Base-by-base conservation (phyloP, 2,113 vertebrate species). In the Mungos mungo region DNA sequence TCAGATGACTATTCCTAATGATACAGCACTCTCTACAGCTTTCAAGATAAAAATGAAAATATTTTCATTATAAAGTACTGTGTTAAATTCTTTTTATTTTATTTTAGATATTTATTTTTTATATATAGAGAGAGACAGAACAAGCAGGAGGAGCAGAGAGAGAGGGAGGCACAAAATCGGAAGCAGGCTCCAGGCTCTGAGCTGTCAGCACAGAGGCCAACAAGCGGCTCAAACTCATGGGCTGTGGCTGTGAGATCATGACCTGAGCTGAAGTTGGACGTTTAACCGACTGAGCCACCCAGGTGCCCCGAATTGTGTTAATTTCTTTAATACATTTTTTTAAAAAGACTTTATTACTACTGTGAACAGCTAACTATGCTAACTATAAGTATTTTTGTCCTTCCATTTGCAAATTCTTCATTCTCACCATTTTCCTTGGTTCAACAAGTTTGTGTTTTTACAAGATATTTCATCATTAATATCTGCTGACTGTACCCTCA, bases 11-110 rank as follows among this genome's bases (percentile, higher is more conserved):
- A 76, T 97, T 90, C 31, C 69, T 92, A 93, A 96, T 72, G 89
- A 52, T 85, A 96, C 0, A 98, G 97, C 96, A 88, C 97, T 96
- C 97, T 97, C 98, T 98, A 97, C 83, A 97, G 98, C 81, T 96
- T 65, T 96, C 60, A n/a, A 93, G 52, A 57, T 71, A 95, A 83
- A 97, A 90, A 60, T 45, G n/a, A 82, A 96, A 93, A 72, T 57
- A 90, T 69, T 85, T 86, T 6, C 74, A 90, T 60, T 92, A 79
- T 93, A 79, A 76, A 93, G 19, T 88, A 93, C 1, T 66, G 25
- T 68, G 57, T 60, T 60, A 60, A 23, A 60, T 60, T 60, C 57
- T 60, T 60, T 60, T 60, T 60, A 60, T 54, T 54, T 57, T 57
- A 57, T 14, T 52, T 54, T 54, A 18, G 23, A 60, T 60, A 18